Evolutionary conservation across 2,113 vertebrate genomes (phyloP), one percentile per base, ranked within the genome.

Genomic region (Crotophaga sulcirostris): DNA sequence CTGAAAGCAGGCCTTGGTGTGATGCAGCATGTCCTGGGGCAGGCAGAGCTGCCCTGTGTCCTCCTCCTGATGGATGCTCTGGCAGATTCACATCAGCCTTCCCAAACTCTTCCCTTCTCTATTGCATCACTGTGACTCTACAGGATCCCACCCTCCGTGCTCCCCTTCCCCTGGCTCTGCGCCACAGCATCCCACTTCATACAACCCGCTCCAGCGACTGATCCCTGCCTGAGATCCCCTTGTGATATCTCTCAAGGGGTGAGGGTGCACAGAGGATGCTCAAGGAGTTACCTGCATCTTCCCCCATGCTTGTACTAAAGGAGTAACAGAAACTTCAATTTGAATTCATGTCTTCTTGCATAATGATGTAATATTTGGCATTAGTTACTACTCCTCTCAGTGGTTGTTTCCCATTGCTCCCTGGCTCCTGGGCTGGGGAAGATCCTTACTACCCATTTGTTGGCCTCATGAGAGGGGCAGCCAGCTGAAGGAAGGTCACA

Each of bases 41-140:
- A 59, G 34, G 33, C 18, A 72, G 85, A 77, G 64, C 52, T 3
- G 2, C 9, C 45, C 28, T 0, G 0, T 33, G 52, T 29, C 28
- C 67, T 76, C 47, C 76, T 63, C n/a, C 25, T 47, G 69, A 40
- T 0, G 33, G 62, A 6, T 36, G 11, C 23, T 21, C 31, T n/a
- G 20, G 7, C 14, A 44, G n/a, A 19, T 3, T 42, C 15, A 3
- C 33, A 42, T 4, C 34, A 42, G 51, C 55, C 40, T 59, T 52
- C 76, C 75, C 49, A 45, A 14, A 17, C 33, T 60, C 72, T 63
- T 64, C 78, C 42, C 16, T 55, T 67, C 0, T 2, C 8, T 6
- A 45, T 25, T 34, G 58, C 1, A 0, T 16, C 9, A 3, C 3
- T 16, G 7, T 19, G 45, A 49, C 52, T 25, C 40, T 51, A 3